Base-by-base conservation (phyloP, 2,797 vertebrate genomes). In the Hydrolagus colliei region DNA sequence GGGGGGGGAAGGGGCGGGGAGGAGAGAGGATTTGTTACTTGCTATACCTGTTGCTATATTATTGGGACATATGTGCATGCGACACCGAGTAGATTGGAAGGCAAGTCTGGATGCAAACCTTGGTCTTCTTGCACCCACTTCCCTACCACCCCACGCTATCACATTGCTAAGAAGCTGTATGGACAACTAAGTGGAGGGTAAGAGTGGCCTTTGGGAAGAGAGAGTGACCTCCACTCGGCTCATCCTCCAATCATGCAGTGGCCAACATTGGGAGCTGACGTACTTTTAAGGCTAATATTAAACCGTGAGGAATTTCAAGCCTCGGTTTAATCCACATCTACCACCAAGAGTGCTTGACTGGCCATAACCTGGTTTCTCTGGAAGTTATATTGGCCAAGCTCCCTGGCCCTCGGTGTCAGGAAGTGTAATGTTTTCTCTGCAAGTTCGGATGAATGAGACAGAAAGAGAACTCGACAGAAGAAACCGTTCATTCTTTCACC, bases 401-500 rank as follows among this genome's bases (percentile, higher is more conserved):
- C 59, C 62, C 63, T 80, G 62, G 9, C n/a, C 35, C 79, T 62
- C 62, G 71, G 35, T 84, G 62, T 5, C 65, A 71, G 52, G 20
- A 2, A 77, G n/a, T 41, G 61, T 2, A 11, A 35, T 20, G 35
- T 4, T 82, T 32, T 41, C 32, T 20, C 18, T 71, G 65, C 27
- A 27, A 27, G 27, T 27, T 72, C 73, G 77, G 79, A 88, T 76
- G 86, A 88, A 88, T 91, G 90, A 82, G 27, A 77, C 59, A 67
- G 86, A 1, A 0, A 41, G 52, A 63, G 85, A 77, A 80, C 76
- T 84, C 32, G 63, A 87, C 12, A 86, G 86, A 80, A 87, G 76
- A 52, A 86, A 88, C 73, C 85, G 63, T 59, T 88, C 86, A 82
- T 90, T 88, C 88, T 90, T 90, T 90, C 88, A 89, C 90, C 90